Percentiles rank a stretch among this genome's conserved stretches.
phyloP scores from a whole-genome alignment of 2,113 vertebrate genomes.

The Apeltes quadracus region DNA sequence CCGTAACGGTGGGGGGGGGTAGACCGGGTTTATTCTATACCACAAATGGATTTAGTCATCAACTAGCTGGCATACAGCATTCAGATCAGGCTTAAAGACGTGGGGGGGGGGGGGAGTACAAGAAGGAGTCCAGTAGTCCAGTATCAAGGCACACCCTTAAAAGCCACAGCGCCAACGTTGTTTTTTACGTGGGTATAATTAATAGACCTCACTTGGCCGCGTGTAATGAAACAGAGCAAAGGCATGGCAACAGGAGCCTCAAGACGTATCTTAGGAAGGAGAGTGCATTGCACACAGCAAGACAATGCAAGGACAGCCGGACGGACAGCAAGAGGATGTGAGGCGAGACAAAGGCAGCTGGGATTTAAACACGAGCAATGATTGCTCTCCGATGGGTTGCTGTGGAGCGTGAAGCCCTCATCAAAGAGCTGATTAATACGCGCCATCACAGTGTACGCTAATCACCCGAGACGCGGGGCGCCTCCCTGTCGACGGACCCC shows the following conservation, averaged over 20 bases:
- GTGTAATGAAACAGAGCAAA: slow-evolving; percentile 40
- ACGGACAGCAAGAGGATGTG: slow-evolving; percentile 21
- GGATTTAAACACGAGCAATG: slow-evolving; percentile 86
- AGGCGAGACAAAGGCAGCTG: slow-evolving; percentile 71
- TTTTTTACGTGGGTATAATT: slow-evolving; percentile 39
- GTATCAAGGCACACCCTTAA: not conserved
- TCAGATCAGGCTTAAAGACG: slow-evolving; percentile 15
- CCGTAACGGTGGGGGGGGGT: slow-evolving; percentile 10
- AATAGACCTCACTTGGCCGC: slow-evolving; percentile 35
- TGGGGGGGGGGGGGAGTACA: not conserved
- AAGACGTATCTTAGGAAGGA: not conserved
- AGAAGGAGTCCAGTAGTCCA: too few species aligned
- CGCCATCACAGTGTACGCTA: slow-evolving; percentile 46
- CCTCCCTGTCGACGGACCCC: slow-evolving; percentile 30
- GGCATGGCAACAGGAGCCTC: slow-evolving; percentile 7
- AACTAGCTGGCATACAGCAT: slow-evolving; percentile 16
- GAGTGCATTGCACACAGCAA: slow-evolving; percentile 4
- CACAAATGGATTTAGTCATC: slow-evolving; percentile 42
- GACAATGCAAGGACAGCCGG: slow-evolving; percentile 3
- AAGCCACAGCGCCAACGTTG: slow-evolving; percentile 1
- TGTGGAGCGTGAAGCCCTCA: slow-evolving; percentile 79
- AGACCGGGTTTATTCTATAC: slow-evolving; percentile 29
- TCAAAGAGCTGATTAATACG: slow-evolving; percentile 70
- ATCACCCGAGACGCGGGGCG: slow-evolving; percentile 77
- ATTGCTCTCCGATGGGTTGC: slow-evolving; percentile 74